A percentile compares a stretch with the other conserved stretches of the same genome.
phyloP scores from a whole-genome alignment of 2,888 invertebrate species.

The Drosophila colorata region DNA sequence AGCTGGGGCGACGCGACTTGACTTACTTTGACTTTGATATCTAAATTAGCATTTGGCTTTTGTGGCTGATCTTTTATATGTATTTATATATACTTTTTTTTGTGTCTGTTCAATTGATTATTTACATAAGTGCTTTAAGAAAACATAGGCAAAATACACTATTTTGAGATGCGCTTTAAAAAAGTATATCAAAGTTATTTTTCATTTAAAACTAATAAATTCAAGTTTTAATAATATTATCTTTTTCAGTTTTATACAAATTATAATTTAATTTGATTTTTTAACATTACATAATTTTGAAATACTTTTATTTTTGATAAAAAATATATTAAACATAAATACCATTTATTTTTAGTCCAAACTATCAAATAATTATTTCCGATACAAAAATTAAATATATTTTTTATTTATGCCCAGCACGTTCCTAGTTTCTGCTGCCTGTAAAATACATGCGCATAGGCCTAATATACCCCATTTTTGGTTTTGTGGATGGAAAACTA shows the following conservation, averaged over 20 bases:
- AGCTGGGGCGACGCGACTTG: slow-evolving; percentile 8
- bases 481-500: slow-evolving; percentile 24
- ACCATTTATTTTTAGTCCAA: no score
- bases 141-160: not conserved
- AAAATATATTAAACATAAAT: no score
- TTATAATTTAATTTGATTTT: no score
- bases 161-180: not conserved
- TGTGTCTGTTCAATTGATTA: slow-evolving; percentile 24
- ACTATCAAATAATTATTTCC: not conserved
- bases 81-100: not conserved
- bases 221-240: no score
- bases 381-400: not conserved
- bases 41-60: slow-evolving; percentile 62
- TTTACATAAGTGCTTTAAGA: slow-evolving; percentile 42
- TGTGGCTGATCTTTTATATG: slow-evolving; percentile 31
- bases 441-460: no score
- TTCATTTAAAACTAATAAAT: not conserved
- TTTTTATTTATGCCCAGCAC: not conserved
- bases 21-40: slow-evolving; percentile 50
- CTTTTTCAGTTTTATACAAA: no score
- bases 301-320: no score
- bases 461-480: slow-evolving; percentile 9
- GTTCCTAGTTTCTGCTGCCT: no score
- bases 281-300: no score
- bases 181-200: not conserved